Evolutionary conservation across 2,888 invertebrate genomes (phyloP).

Genomic region (Acholoe squamosa): DNA sequence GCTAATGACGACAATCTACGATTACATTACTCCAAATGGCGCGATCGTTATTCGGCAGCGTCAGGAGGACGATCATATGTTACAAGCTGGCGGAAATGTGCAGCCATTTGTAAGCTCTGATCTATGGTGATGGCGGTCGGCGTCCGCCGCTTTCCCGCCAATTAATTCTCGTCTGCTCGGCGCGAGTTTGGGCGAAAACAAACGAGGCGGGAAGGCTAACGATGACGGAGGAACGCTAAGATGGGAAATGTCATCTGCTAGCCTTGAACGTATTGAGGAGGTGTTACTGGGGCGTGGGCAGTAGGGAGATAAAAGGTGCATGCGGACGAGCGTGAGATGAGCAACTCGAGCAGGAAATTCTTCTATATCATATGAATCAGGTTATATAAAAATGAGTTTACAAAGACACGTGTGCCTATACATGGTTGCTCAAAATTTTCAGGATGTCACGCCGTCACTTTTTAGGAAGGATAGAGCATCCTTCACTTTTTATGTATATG

Average conservation of each 20-base stretch:
- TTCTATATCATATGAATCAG: too few relatives aligned
- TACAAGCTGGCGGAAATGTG: slow-evolving; percentile 42
- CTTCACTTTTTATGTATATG: too few relatives aligned
- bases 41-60: slow-evolving; percentile 4
- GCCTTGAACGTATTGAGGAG: slow-evolving; percentile 9
- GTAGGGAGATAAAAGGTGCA: not conserved
- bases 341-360: too few relatives aligned
- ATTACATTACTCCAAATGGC: slow-evolving; percentile 12
- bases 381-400: too few relatives aligned
- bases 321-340: not conserved
- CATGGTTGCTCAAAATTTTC: too few relatives aligned
- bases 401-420: too few relatives aligned
- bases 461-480: too few relatives aligned
- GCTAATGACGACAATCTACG: not conserved
- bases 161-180: slow-evolving; percentile 47
- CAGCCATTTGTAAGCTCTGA: slow-evolving; percentile 47
- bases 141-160: slow-evolving; percentile 47
- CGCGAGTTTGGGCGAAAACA: slow-evolving; percentile 20
- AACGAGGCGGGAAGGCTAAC: slow-evolving; percentile 40
- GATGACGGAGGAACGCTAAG: slow-evolving; percentile 17
- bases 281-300: not conserved
- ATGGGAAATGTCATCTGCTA: slow-evolving; percentile 35
- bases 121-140: slow-evolving; percentile 38
- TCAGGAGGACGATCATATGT: not conserved
- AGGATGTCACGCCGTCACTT: too few relatives aligned